Base-by-base conservation (phyloP, 2,113 vertebrate genomes). In the Cercocebus atys region DNA sequence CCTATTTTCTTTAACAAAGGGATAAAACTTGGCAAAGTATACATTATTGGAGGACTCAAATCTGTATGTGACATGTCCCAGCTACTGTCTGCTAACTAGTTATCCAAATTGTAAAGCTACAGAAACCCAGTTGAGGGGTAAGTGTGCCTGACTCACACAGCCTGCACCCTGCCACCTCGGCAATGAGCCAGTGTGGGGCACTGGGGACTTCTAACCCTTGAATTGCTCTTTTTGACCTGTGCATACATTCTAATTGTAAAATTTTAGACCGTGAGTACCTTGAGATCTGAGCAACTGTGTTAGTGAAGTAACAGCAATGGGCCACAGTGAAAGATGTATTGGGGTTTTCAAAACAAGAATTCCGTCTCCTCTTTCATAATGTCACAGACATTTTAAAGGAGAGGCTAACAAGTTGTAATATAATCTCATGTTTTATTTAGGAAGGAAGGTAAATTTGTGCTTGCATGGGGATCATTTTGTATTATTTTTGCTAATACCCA, bases 401-500 rank as follows among this genome's bases (percentile, higher is more conserved):
- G 40, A 76, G 64, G 20, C 3, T 35, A 93, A 40, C 18, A 61
- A 4, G 35, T 30, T 96, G n/a, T 20, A 89, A 96, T 78, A n/a
- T 80, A 85, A 89, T 59, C 35, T 13, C 40, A 68, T 38, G 16
- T 93, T 90, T 94, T 96, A 68, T 88, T 91, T 94, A 95, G 12
- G 72, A 97, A 79, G 43, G 82, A 96, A 96, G 25, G 78, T 45
- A 68, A 87, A 66, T 57, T 10, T 50, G 76, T 88, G 55, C 83
- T 95, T 93, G 45, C 35, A 61, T 68, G 55, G 59, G 32, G 57
- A 70, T 78, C 61, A 27, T 93, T 66, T 88, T 68, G 7, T 61
- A 70, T 95, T 80, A 79, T 78, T 96, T 97, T 96, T 68, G 85
- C 86, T 94, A 87, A 96, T 85, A 96, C 12, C 22, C 57, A 78